Conservation (phyloP, 2,888 invertebrate species). For the Tetanocera ferruginea region DNA sequence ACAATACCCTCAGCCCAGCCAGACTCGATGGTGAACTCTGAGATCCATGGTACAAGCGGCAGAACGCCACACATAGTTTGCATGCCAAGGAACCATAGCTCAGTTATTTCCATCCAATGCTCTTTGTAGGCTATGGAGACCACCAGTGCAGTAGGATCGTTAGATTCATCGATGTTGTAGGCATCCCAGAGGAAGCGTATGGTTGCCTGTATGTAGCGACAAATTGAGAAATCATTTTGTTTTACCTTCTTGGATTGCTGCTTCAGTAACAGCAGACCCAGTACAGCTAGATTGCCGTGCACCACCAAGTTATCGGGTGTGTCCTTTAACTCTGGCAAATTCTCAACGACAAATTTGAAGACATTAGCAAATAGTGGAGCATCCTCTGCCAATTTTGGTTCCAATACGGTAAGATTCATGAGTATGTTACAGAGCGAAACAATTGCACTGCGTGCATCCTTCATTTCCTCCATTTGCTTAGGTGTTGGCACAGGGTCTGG, state of each 20-base stretch:
- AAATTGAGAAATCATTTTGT: constrained; percentile 90
- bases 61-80: constrained; percentile 89
- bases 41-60: constrained; percentile 87
- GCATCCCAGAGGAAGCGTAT: constrained; percentile 95
- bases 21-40: constrained; percentile 91
- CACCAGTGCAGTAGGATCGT: constrained; percentile 84
- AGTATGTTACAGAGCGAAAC: constrained; percentile 91
- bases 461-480: constrained; percentile 83
- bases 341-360: constrained; percentile 87
- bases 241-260: constrained; percentile 86
- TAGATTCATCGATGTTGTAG: constrained; percentile 89
- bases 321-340: constrained; percentile 86
- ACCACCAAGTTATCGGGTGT: constrained; percentile 86
- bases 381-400: constrained; percentile 85
- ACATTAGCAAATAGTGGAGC: constrained; percentile 83
- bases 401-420: constrained; percentile 92
- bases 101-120: constrained; percentile 90
- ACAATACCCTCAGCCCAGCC: constrained; percentile 94
- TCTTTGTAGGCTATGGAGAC: constrained; percentile 89
- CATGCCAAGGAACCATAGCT: constrained; percentile 95
- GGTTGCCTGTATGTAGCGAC: constrained; percentile 89
- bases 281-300: constrained; percentile 86
- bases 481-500: constrained; percentile 83
- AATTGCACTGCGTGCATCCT: constrained; percentile 86
- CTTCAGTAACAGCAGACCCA: constrained; percentile 86